These are phyloP conservation scores for Conus canariensis DNA, from an alignment of 2,888 invertebrate genomes.

Conservation along the genomic window DNA sequence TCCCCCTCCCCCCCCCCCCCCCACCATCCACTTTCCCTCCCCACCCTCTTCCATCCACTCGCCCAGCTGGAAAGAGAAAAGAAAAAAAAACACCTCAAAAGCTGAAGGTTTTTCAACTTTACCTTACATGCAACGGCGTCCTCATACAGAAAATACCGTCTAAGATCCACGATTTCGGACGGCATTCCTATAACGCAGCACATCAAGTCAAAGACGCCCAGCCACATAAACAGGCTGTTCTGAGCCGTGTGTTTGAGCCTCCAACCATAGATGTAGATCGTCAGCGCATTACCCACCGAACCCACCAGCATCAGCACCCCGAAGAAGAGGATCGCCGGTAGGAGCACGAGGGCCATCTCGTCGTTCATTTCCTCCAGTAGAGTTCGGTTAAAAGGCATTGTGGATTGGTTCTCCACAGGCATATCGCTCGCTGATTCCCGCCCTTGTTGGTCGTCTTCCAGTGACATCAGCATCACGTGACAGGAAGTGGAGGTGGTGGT, in stretches of 20 bases:
- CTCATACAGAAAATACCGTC: conserved; percentile 60
- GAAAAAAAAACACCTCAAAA: no score
- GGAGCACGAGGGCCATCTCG: conserved; percentile 41
- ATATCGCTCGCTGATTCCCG: not conserved
- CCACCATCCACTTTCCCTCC: not conserved
- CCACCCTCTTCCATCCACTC: not conserved
- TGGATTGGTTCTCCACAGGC: not conserved
- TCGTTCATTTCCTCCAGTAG: conserved; percentile 48
- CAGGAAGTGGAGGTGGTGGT: not conserved
- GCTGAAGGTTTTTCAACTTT: not conserved
- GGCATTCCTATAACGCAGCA: conserved; percentile 65
- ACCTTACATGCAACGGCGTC: conserved; percentile 50
- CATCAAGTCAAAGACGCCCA: conserved; percentile 63
- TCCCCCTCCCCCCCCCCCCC: not conserved
- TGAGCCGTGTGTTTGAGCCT: conserved; percentile 58
- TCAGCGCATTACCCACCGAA: conserved; percentile 62
- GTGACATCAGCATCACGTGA: not conserved
- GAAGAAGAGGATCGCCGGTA: conserved; percentile 50
- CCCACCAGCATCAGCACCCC: conserved; percentile 59
- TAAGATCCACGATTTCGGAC: conserved; percentile 65
- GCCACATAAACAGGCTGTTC: conserved; percentile 61
- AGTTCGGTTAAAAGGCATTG: conserved; percentile 7
- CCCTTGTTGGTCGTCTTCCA: not conserved
- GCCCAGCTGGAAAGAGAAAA: no score
- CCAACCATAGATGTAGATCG: conserved; percentile 60